Percentiles rank a stretch among this genome's conserved stretches.
Conservation (phyloP, 2,888 invertebrate genomes). For the Eristalinus aeneus region DNA sequence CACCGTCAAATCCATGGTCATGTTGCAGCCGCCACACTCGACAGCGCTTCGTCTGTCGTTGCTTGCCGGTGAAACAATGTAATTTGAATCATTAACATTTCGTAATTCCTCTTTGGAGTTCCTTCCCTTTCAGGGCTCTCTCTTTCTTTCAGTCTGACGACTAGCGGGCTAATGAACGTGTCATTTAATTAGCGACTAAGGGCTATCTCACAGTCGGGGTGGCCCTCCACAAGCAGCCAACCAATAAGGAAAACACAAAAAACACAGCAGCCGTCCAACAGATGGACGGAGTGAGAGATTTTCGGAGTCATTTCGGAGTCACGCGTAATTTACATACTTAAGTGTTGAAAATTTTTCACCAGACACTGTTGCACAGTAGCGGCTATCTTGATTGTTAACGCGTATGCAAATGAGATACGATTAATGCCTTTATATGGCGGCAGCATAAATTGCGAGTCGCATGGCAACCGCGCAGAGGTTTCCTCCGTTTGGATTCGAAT, state of each 20-base stretch:
- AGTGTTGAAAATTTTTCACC: slow-evolving; percentile 48
- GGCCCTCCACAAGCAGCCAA: slow-evolving; percentile 10
- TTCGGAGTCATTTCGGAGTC: neutral
- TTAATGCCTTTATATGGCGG: slow-evolving; percentile 42
- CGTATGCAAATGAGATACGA: slow-evolving; percentile 58
- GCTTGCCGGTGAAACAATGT: slow-evolving; percentile 12
- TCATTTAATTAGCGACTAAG: slow-evolving; percentile 53
- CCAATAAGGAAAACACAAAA: neutral
- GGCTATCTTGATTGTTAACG: slow-evolving; percentile 9
- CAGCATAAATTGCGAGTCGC: slow-evolving; percentile 23
- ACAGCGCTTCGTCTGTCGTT: neutral
- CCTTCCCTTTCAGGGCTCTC: neutral
- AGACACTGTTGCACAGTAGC: slow-evolving; percentile 43
- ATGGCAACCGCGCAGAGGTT: slow-evolving; percentile 30
- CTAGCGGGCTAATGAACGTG: slow-evolving; percentile 34
- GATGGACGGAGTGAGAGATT: neutral
- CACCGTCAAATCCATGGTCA: neutral
- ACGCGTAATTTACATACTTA: slow-evolving; percentile 52
- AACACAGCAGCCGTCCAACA: neutral
- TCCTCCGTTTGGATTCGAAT: slow-evolving; percentile 10
- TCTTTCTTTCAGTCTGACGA: neutral
- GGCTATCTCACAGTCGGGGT: slow-evolving; percentile 43
- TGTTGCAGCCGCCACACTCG: neutral
- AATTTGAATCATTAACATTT: slow-evolving; percentile 51
- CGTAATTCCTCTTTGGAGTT: slow-evolving; percentile 21